Conservation (phyloP, 2,113 vertebrate species). For the Reinhardtius hippoglossoides region DNA sequence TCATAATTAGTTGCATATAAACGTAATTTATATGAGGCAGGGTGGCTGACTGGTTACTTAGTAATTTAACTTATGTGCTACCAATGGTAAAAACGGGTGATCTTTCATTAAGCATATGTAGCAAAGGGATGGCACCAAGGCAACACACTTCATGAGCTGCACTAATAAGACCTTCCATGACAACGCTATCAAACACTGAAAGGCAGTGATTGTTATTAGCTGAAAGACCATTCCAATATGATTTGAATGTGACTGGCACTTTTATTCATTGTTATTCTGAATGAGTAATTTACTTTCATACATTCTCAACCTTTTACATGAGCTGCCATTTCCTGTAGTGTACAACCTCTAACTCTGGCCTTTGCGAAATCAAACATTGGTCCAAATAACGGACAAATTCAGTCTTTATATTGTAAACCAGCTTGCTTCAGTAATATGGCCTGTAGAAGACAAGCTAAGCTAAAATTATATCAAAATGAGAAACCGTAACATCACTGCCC, state of each 20-base stretch:
- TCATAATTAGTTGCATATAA: too few species aligned
- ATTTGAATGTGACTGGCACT: background rate
- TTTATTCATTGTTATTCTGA: constrained; percentile 2
- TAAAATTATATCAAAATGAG: background rate
- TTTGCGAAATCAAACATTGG: background rate
- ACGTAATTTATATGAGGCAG: too few species aligned
- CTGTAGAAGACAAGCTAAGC: too few species aligned
- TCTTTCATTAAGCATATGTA: background rate
- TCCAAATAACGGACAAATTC: background rate
- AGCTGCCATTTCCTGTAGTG: background rate
- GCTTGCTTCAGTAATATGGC: too few species aligned
- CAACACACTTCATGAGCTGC: background rate
- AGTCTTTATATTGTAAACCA: background rate
- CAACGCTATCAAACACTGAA: background rate
- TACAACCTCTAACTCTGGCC: background rate
- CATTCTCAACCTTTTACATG: background rate
- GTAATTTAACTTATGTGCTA: background rate
- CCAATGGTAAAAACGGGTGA: background rate
- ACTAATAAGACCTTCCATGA: background rate
- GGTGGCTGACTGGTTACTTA: background rate
- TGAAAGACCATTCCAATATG: constrained; percentile 5
- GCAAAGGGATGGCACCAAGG: background rate
- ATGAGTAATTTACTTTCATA: background rate
- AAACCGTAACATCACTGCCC: background rate
- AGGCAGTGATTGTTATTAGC: background rate